These are phyloP conservation scores for Cynopterus sphinx DNA, from an alignment of 2,797 vertebrate species.

Conservation along the genomic window DNA sequence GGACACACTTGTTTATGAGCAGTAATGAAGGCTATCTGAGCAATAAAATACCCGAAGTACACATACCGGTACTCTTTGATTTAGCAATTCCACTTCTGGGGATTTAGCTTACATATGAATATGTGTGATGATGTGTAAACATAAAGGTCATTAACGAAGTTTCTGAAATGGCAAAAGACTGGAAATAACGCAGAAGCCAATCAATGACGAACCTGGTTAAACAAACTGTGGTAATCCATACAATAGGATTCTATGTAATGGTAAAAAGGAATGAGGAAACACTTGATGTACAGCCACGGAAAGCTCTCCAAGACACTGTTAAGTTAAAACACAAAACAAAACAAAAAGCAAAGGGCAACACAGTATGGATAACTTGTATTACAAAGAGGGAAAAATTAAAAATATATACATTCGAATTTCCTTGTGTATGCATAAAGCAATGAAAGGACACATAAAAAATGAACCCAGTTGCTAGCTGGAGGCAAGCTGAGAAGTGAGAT, in stretches of 20 bases:
- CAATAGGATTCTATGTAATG: background rate
- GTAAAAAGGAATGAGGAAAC: background rate
- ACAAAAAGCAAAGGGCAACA: background rate
- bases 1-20: background rate
- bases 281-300: background rate
- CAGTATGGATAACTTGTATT: background rate
- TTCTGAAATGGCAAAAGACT: background rate
- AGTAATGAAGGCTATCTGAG: background rate
- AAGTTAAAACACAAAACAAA: background rate
- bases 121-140: background rate
- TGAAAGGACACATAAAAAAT: background rate
- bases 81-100: background rate
- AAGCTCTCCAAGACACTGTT: background rate
- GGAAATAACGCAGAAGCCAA: background rate
- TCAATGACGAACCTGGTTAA: background rate
- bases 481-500: background rate
- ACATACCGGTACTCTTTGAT: background rate
- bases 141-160: background rate
- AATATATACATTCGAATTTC: background rate
- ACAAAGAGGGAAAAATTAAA: background rate
- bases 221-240: background rate
- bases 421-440: background rate
- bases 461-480: background rate
- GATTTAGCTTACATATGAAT: background rate
- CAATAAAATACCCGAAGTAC: background rate